A percentile compares a stretch with the other conserved stretches of the same genome.
phyloP scores from a whole-genome alignment of 2,797 vertebrate genomes.

The Hippoglossus hippoglossus region DNA sequence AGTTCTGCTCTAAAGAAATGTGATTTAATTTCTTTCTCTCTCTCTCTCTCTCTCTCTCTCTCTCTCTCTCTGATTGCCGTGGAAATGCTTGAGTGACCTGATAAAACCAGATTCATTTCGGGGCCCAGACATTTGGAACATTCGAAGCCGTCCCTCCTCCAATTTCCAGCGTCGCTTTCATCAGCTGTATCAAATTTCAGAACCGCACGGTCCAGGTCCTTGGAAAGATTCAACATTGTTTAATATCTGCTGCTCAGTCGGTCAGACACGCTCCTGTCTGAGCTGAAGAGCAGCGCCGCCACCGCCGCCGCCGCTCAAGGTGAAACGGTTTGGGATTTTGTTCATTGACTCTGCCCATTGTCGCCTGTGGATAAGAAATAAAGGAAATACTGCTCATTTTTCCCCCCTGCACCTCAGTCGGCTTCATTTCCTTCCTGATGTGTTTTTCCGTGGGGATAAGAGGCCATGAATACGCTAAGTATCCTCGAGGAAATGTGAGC shows the following conservation, averaged over 20 bases:
- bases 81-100: conserved; percentile 62
- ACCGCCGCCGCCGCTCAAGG: conserved; percentile 27
- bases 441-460: conserved; percentile 64
- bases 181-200: conserved; percentile 71
- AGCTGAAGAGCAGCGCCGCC: conserved; percentile 40
- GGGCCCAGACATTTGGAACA: conserved; percentile 56
- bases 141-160: conserved; percentile 34
- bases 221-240: conserved; percentile 72
- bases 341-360: conserved; percentile 52
- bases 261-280: conserved; percentile 50
- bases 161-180: conserved; percentile 57
- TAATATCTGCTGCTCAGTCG: conserved; percentile 69
- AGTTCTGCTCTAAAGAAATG: conserved; percentile 13
- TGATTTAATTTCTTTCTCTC: conserved; percentile 53
- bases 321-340: conserved; percentile 57
- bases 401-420: not conserved
- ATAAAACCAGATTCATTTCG: conserved; percentile 69
- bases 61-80: conserved; percentile 37
- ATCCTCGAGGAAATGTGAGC: conserved; percentile 67
- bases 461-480: conserved; percentile 61
- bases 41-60: conserved; percentile 3
- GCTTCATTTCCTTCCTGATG: conserved; percentile 69
- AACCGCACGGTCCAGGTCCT: conserved; percentile 57
- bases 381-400: conserved; percentile 15
- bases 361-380: conserved; percentile 66